A percentile compares a stretch with the other conserved stretches of the same genome.
phyloP scores from a whole-genome alignment of 2,113 vertebrate genomes.

The Chauna torquata region DNA sequence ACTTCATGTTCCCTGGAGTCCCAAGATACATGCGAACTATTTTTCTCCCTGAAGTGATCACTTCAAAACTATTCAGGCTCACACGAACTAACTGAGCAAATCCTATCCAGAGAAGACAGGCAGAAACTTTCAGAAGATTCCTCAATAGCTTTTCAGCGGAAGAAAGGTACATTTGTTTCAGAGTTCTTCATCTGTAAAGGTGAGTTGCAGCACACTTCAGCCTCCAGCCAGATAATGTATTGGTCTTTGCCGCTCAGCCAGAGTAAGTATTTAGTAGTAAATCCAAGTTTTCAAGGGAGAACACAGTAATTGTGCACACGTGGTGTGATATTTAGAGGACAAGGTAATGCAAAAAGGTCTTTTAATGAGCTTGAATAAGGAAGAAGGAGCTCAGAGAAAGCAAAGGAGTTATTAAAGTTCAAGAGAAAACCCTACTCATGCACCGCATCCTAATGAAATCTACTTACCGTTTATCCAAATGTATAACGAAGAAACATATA shows the following conservation, averaged over 20 bases:
- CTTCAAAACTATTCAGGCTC: neutral
- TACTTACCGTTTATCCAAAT: neutral
- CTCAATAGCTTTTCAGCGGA: conserved; percentile 3
- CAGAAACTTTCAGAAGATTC: conserved; percentile 17
- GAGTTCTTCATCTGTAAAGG: conserved; percentile 22
- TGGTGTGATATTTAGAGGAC: neutral
- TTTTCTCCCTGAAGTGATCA: neutral
- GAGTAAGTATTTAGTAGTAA: conserved; percentile 41
- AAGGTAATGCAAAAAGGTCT: neutral
- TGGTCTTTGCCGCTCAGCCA: conserved; percentile 41
- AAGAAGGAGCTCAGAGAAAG: neutral
- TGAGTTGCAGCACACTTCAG: conserved; percentile 30
- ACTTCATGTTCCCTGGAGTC: neutral
- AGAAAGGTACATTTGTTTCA: conserved; percentile 23
- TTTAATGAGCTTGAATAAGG: neutral
- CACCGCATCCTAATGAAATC: neutral
- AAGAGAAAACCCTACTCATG: neutral
- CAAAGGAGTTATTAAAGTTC: neutral
- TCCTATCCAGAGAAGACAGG: neutral
- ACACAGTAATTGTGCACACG: neutral
- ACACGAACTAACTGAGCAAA: neutral
- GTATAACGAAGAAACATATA: neutral
- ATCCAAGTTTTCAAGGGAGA: conserved; percentile 11
- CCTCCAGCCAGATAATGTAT: conserved; percentile 27
- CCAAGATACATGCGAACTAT: neutral